Percentiles rank a stretch among this genome's conserved stretches.
Evolutionary conservation across 2,797 vertebrate genomes (phyloP).

Genomic region (Sebastes diaconus): DNA sequence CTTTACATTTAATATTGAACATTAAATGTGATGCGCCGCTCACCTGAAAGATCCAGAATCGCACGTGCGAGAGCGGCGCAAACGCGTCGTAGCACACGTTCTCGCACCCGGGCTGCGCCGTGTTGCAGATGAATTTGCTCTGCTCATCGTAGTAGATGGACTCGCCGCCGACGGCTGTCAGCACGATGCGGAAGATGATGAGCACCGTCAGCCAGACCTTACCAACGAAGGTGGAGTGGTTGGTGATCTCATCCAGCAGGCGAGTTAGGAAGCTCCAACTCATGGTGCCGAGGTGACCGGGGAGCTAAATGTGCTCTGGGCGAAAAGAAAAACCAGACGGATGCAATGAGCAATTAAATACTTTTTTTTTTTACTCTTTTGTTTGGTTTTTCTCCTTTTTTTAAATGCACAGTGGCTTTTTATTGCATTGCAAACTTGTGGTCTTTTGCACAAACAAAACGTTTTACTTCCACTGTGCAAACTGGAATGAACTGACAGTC

Average conservation of each 20-base stretch:
- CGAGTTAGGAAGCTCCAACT: conserved; percentile 93
- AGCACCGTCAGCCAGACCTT: conserved; percentile 92
- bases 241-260: conserved; percentile 92
- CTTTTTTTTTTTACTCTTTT: no score
- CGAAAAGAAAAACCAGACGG: background rate
- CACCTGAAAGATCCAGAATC: conserved; percentile 94
- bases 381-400: no score
- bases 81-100: conserved; percentile 92
- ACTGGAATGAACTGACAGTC: background rate
- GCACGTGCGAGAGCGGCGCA: conserved; percentile 89
- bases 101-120: conserved; percentile 90
- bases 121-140: conserved; percentile 93
- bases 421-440: background rate
- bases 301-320: conserved; percentile 59
- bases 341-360: background rate
- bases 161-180: conserved; percentile 90
- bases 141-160: conserved; percentile 94
- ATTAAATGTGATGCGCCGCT: rapidly evolving
- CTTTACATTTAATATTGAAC: background rate
- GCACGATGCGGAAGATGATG: conserved; percentile 91
- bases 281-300: conserved; percentile 77
- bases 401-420: background rate
- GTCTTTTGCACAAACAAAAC: background rate
- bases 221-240: conserved; percentile 92
- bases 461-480: background rate